Percentiles rank a stretch among this genome's conserved stretches.
Conservation (phyloP, 1,140 invertebrate genomes). For the Zaprionus tsacasi region DNA sequence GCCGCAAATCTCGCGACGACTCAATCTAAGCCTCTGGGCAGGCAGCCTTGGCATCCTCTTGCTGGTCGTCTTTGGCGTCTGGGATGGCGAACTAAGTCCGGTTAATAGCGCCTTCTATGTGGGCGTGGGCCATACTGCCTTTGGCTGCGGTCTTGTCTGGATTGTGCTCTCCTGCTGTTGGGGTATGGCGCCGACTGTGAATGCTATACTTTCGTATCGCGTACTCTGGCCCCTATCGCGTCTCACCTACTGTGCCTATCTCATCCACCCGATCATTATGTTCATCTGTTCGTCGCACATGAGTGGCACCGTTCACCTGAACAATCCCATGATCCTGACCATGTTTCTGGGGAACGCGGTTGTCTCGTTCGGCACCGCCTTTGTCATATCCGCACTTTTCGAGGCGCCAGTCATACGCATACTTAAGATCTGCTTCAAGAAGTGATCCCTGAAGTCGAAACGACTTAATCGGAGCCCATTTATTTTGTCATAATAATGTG, state of each 20-base stretch:
- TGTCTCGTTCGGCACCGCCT: slow-evolving; percentile 90
- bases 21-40: slow-evolving; percentile 87
- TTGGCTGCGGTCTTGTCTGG: slow-evolving; percentile 91
- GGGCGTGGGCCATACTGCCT: slow-evolving; percentile 88
- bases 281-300: slow-evolving; percentile 90
- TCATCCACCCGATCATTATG: slow-evolving; percentile 95
- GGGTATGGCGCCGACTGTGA: slow-evolving; percentile 89
- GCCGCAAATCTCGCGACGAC: slow-evolving; percentile 87
- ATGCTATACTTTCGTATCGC: slow-evolving; percentile 91
- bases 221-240: slow-evolving; percentile 93
- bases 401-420: slow-evolving; percentile 92
- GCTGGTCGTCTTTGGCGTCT: slow-evolving; percentile 91
- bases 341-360: slow-evolving; percentile 92
- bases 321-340: slow-evolving; percentile 89
- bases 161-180: slow-evolving; percentile 92
- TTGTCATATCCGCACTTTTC: slow-evolving; percentile 90
- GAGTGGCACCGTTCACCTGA: slow-evolving; percentile 91
- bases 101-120: slow-evolving; percentile 88
- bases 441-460: slow-evolving; percentile 31
- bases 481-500: slow-evolving; percentile 17
- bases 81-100: slow-evolving; percentile 88
- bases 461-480: background rate
- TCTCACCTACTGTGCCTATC: slow-evolving; percentile 95
- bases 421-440: slow-evolving; percentile 87
- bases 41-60: slow-evolving; percentile 86